Evolutionary conservation across 1,140 invertebrate genomes (phyloP), one percentile per base, ranked within the genome.

Genomic region (Drosophila paulistorum): DNA sequence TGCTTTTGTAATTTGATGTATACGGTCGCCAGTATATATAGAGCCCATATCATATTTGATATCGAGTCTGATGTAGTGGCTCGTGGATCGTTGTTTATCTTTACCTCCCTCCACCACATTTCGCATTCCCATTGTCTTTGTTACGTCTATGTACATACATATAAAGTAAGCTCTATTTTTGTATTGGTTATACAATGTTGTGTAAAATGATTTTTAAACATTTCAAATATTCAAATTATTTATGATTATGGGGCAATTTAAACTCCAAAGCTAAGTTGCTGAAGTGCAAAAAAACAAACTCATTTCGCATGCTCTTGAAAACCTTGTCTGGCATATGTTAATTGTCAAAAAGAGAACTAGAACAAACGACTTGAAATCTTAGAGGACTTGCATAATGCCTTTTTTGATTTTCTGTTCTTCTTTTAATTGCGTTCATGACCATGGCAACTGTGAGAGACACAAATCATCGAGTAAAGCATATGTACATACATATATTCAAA

Each of bases 341-440:
- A 87, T 89, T 89, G 69, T 58, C 23, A 10, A 73, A 33, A 37
- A 33, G 33, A 17, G 41, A 61, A 57, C 20, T 60, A n/a, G 20
- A 74, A 33, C 45, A 60, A 5, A 11, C 39, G 35, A 14, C n/a
- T 17, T 33, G 17, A 30, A 55, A n/a, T 35, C 41, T 4, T 13
- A 4, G 37, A 23, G 55, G 14, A 74, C 71, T 78, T 74, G 65
- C 78, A 58, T 66, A 65, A 68, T 20, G 68, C 65, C 41, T 14
- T 62, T 58, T 66, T 48, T 30, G 30, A 20, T 17, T 17, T 20
- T 45, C 60, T 58, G 54, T 30, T 51, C 45, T 23, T 45, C 39
- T 72, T 81, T 87, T 86, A 86, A 86, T 83, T 78, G 76, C 68
- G 83, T 83, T 86, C 83, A 86, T 86, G 83, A 86, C 83, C 83